Evolutionary conservation across 1,140 invertebrate genomes (phyloP).

Genomic region (Physella acuta): DNA sequence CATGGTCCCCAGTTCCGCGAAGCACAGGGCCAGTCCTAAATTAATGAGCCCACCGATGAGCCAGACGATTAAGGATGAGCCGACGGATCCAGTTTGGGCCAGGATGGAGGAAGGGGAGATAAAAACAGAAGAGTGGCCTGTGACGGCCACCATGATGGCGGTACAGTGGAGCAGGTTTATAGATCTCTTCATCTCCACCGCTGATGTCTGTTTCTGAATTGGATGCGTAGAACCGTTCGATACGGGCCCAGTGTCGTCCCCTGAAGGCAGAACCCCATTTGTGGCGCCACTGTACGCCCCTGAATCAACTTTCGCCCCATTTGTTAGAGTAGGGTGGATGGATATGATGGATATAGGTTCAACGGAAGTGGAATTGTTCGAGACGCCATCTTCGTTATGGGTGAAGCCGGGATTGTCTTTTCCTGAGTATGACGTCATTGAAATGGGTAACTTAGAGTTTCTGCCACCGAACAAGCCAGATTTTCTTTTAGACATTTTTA

Average conservation of each 20-base stretch:
- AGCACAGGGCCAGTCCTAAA: slow-evolving; percentile 88
- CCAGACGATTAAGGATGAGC: slow-evolving; percentile 83
- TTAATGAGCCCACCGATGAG: slow-evolving; percentile 73
- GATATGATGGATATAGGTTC: slow-evolving; percentile 6
- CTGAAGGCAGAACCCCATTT: not conserved
- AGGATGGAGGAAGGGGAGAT: slow-evolving; percentile 47
- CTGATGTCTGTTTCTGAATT: not conserved
- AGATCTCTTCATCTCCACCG: slow-evolving; percentile 43
- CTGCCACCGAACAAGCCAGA: not conserved
- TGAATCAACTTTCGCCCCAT: not conserved
- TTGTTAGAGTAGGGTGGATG: not conserved
- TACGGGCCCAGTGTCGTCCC: not conserved
- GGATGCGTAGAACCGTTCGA: not conserved
- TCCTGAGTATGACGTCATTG: not conserved
- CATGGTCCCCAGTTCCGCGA: slow-evolving; percentile 91
- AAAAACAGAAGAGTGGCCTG: slow-evolving; percentile 50
- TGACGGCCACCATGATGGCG: slow-evolving; percentile 49
- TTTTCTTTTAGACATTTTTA: not conserved
- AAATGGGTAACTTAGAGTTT: not conserved
- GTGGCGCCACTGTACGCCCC: not conserved
- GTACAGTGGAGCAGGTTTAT: slow-evolving; percentile 43
- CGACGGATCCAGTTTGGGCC: slow-evolving; percentile 39
- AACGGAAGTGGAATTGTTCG: not conserved
- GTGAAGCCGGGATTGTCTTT: slow-evolving; percentile 2
- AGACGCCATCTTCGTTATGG: not conserved